These are phyloP conservation scores for Vannuccia rotundouncinata DNA, from an alignment of 2,888 invertebrate species.

Conservation along the genomic window DNA sequence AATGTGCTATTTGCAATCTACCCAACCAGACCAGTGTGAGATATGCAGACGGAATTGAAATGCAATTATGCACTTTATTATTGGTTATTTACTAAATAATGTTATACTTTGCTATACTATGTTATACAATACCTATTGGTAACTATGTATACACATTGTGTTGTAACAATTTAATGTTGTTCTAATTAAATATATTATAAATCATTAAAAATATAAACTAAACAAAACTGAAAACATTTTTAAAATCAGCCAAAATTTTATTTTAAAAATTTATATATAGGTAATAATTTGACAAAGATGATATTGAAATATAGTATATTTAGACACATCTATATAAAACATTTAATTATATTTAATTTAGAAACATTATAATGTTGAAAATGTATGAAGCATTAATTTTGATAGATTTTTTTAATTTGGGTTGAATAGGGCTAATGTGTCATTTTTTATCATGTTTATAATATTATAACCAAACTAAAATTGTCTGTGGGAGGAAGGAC, in stretches of 20 bases:
- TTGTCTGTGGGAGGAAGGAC: too few relatives aligned
- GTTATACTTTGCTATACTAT: neutral
- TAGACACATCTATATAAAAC: neutral
- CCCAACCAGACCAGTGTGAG: neutral
- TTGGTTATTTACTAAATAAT: neutral
- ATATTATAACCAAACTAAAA: too few relatives aligned
- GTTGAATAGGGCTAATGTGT: neutral
- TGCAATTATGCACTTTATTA: neutral
- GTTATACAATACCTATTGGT: neutral
- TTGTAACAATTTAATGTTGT: too few relatives aligned
- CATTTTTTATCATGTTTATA: too few relatives aligned
- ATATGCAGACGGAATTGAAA: neutral
- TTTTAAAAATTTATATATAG: neutral
- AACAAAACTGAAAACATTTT: neutral
- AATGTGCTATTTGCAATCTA: neutral
- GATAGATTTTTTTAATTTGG: neutral
- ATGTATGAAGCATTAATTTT: neutral
- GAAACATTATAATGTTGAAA: neutral
- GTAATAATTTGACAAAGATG: neutral
- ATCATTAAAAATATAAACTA: neutral
- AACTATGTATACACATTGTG: neutral
- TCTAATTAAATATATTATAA: neutral
- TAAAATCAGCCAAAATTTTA: neutral
- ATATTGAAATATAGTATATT: neutral
- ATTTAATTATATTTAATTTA: neutral